These are phyloP conservation scores for Andrena dorsata DNA, from an alignment of 2,888 invertebrate genomes.

Conservation along the genomic window DNA sequence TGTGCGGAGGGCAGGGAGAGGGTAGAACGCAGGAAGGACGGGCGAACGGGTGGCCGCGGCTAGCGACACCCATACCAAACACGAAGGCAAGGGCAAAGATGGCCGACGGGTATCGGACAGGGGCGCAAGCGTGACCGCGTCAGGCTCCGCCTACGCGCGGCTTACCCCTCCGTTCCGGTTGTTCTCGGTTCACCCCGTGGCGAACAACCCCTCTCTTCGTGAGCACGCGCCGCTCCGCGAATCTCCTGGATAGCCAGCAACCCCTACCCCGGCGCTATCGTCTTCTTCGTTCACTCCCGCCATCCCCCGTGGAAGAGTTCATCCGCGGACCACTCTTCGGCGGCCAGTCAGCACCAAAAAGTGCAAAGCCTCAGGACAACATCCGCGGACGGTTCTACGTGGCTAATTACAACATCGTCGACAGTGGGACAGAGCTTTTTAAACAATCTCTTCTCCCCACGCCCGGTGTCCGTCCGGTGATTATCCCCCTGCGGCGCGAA, in stretches of 20 bases:
- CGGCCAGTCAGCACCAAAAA: slow-evolving; percentile 80
- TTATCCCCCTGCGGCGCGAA: slow-evolving; percentile 6
- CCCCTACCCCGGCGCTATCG: slow-evolving; percentile 52
- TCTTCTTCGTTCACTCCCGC: slow-evolving; percentile 49
- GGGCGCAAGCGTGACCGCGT: slow-evolving; percentile 77
- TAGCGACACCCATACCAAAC: slow-evolving; percentile 77
- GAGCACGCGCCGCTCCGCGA: slow-evolving; percentile 66
- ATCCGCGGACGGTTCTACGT: slow-evolving; percentile 54
- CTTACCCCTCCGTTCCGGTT: slow-evolving; percentile 59
- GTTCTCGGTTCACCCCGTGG: slow-evolving; percentile 59
- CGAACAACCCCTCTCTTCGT: slow-evolving; percentile 65
- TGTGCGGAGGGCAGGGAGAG: slow-evolving; percentile 37
- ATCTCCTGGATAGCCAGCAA: slow-evolving; percentile 56
- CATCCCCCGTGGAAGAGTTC: slow-evolving; percentile 70
- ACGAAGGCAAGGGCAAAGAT: slow-evolving; percentile 78
- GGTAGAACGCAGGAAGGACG: slow-evolving; percentile 68
- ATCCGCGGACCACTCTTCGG: slow-evolving; percentile 78
- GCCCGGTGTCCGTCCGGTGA: slow-evolving; percentile 9
- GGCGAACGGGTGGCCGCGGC: slow-evolving; percentile 79
- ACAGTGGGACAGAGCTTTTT: slow-evolving; percentile 24
- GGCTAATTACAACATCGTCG: slow-evolving; percentile 16
- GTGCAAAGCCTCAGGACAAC: slow-evolving; percentile 71
- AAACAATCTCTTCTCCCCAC: neutral
- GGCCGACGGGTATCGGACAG: slow-evolving; percentile 74
- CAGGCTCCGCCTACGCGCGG: slow-evolving; percentile 61